Evolutionary conservation across 2,888 invertebrate species (phyloP), one percentile per base, ranked within the genome.

Genomic region (Hermodice carunculata): DNA sequence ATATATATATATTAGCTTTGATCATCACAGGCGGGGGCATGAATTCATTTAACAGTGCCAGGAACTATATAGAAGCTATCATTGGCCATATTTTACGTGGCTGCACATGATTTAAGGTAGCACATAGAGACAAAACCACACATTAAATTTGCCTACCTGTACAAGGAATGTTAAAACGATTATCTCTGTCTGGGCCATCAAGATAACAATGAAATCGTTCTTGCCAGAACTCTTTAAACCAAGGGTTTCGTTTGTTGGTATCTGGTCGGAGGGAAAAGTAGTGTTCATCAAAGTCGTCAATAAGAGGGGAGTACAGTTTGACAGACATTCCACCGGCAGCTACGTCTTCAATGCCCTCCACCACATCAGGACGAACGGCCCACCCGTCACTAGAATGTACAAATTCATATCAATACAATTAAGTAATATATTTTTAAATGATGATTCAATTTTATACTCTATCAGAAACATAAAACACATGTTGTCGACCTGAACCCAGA

Each of bases 181-280:
- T 17, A 42, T 70, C 67, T 11, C 19, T 31, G 26, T 61, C 64
- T 26, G 49, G 26, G 37, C 66, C 48, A 52, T 62, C 52, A 2
- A 83, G 69, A 37, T 69, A 74, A 81, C 92, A 93, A 75, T 89
- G 88, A 85, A 92, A 93, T 75, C 90, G 89, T 69, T 89, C 86
- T 82, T 93, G 91, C 93, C 93, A 93, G 85, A 92, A 92, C 83
- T 93, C 93, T 26, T 88, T 86, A 85, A 93, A 93, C 89, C 89
- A 89, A 0, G 92, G 92, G 85, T 93, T 93, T 57, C 91, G 87
- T 6, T 85, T 81, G 84, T 92, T 92, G 77, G 86, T 90, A 68
- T 88, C 82, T 0, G 92, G 92, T 65, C 89, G 89, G 57, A 74
- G 73, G 0, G 89, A 85, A 76, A 90, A 90, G 85, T 93, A 93